Conservation (phyloP, 2,888 invertebrate species). For the Idaea biselata region DNA sequence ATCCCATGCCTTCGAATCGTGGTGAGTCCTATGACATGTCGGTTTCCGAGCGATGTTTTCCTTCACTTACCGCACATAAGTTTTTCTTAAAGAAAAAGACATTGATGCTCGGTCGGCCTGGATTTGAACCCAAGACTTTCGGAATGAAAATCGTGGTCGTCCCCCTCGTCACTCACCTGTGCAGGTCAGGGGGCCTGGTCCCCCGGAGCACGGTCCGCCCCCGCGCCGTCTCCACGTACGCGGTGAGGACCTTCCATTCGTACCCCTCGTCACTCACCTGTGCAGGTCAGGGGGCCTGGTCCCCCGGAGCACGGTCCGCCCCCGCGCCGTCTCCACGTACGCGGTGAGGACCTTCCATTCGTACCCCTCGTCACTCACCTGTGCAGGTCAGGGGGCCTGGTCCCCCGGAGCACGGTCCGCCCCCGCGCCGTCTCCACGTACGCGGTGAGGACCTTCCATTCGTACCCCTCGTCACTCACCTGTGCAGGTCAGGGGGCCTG, state of each 20-base stretch:
- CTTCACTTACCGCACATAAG: too few relatives aligned
- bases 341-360: constrained; percentile 64
- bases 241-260: constrained; percentile 68
- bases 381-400: constrained; percentile 48
- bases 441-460: constrained; percentile 55
- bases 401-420: constrained; percentile 71
- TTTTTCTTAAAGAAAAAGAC: too few relatives aligned
- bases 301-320: constrained; percentile 73
- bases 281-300: constrained; percentile 46
- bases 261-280: constrained; percentile 51
- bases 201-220: constrained; percentile 75
- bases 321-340: constrained; percentile 62
- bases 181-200: constrained; percentile 45
- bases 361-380: constrained; percentile 43
- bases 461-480: constrained; percentile 39
- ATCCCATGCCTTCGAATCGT: too few relatives aligned
- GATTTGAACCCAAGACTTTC: too few relatives aligned
- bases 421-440: constrained; percentile 66
- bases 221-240: constrained; percentile 61
- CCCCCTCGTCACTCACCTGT: constrained; percentile 51
- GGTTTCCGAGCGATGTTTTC: too few relatives aligned
- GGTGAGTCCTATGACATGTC: too few relatives aligned
- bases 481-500: constrained; percentile 62
- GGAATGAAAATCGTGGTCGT: too few relatives aligned
- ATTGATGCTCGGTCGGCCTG: too few relatives aligned